Evolutionary conservation across 2,888 invertebrate genomes (phyloP).

Genomic region (Tipula vernalis): DNA sequence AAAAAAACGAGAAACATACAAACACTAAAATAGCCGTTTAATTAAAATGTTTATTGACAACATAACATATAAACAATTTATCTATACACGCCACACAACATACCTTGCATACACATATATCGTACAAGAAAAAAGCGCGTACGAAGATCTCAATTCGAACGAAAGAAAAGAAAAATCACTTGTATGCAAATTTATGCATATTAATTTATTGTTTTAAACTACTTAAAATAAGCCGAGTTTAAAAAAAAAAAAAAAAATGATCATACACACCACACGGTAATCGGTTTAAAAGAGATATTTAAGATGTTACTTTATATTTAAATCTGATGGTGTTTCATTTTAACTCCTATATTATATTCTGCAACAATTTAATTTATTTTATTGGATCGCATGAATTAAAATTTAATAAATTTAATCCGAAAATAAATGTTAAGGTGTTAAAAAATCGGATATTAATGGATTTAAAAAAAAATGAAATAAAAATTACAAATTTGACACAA

Average conservation of each 20-base stretch:
- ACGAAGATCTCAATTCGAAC: neutral
- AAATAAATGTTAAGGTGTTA: neutral
- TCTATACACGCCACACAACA: neutral
- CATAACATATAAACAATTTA: neutral
- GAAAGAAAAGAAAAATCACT: neutral
- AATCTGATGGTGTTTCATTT: no score
- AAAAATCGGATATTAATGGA: neutral
- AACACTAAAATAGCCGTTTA: neutral
- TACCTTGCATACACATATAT: neutral
- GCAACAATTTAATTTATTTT: neutral
- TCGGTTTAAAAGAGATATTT: neutral
- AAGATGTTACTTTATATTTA: no score
- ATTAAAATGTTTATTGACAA: slow-evolving; percentile 4
- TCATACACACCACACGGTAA: neutral
- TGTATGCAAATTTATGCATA: neutral
- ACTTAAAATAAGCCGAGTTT: neutral
- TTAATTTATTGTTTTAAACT: slow-evolving; percentile 4
- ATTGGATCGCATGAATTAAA: neutral
- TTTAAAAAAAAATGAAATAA: neutral
- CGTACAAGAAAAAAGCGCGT: neutral
- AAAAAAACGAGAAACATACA: neutral
- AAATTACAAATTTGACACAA: neutral
- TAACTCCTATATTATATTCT: neutral
- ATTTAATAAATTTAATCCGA: neutral
- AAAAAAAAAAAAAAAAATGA: neutral